Evolutionary conservation across 2,888 invertebrate genomes (phyloP).

Genomic region (Theretra japonica): DNA sequence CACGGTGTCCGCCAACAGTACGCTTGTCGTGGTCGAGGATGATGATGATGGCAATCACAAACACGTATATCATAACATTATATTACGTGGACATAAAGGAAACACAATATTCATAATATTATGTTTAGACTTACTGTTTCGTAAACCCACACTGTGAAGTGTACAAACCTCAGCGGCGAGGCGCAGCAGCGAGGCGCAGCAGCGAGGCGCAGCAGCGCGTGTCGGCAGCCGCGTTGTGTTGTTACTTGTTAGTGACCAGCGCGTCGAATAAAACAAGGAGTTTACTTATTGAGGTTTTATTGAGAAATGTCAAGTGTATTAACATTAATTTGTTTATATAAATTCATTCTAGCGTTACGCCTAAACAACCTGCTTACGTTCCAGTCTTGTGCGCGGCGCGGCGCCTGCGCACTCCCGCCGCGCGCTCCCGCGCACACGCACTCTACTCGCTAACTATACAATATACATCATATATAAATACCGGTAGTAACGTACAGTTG

Average conservation of each 20-base stretch:
- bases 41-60: no score
- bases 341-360: conserved; percentile 75
- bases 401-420: conserved; percentile 28
- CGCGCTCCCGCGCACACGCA: conserved; percentile 36
- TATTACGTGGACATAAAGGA: no score
- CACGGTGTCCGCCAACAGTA: no score
- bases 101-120: no score
- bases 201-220: no score
- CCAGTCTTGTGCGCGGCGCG: conserved; percentile 55
- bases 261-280: conserved; percentile 48
- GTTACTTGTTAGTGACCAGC: neutral
- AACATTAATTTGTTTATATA: conserved; percentile 70
- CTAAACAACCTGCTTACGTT: conserved; percentile 75
- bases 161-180: no score
- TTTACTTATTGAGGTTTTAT: conserved; percentile 62
- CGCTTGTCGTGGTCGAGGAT: no score
- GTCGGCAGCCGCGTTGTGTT: no score
- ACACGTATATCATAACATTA: no score
- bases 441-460: conserved; percentile 32
- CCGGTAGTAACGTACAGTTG: conserved; percentile 46
- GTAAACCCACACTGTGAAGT: no score
- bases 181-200: no score
- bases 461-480: conserved; percentile 9
- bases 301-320: conserved; percentile 73
- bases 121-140: no score